Evolutionary conservation across 2,888 invertebrate species (phyloP).

Genomic region (Aphodius granarius): DNA sequence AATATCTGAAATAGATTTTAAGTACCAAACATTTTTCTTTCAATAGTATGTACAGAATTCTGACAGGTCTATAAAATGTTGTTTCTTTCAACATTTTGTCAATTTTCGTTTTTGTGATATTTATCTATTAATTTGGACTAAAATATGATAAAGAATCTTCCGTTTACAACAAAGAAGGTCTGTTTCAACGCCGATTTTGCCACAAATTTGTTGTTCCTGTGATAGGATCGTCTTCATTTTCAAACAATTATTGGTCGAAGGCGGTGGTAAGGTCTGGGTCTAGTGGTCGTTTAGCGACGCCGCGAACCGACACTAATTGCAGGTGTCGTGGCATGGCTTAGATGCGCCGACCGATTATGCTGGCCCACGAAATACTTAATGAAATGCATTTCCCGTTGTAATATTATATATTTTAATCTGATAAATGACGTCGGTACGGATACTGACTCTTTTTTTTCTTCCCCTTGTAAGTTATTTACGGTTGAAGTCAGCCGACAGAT

Average conservation of each 20-base stretch:
- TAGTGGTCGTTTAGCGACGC: conserved; percentile 46
- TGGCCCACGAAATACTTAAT: conserved; percentile 50
- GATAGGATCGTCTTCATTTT: not conserved
- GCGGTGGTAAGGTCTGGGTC: not conserved
- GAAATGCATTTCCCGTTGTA: conserved; percentile 53
- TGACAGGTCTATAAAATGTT: too few relatives aligned
- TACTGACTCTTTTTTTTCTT: not conserved
- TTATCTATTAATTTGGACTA: not conserved
- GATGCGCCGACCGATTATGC: conserved; percentile 48
- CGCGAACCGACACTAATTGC: conserved; percentile 53
- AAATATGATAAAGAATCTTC: too few relatives aligned
- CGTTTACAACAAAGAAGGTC: not conserved
- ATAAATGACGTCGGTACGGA: conserved; percentile 34
- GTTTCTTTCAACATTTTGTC: too few relatives aligned
- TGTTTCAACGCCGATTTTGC: not conserved
- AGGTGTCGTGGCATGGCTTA: conserved; percentile 51
- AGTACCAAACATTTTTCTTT: not conserved
- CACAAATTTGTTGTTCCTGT: not conserved
- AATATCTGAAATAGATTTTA: not conserved
- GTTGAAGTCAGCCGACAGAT: conserved; percentile 4
- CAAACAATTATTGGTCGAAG: not conserved
- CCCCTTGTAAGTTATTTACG: not conserved
- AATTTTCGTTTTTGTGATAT: not conserved
- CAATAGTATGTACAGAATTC: too few relatives aligned
- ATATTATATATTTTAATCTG: conserved; percentile 50